Evolutionary conservation across 2,113 vertebrate genomes (phyloP).

Genomic region (Barnardius zonarius): DNA sequence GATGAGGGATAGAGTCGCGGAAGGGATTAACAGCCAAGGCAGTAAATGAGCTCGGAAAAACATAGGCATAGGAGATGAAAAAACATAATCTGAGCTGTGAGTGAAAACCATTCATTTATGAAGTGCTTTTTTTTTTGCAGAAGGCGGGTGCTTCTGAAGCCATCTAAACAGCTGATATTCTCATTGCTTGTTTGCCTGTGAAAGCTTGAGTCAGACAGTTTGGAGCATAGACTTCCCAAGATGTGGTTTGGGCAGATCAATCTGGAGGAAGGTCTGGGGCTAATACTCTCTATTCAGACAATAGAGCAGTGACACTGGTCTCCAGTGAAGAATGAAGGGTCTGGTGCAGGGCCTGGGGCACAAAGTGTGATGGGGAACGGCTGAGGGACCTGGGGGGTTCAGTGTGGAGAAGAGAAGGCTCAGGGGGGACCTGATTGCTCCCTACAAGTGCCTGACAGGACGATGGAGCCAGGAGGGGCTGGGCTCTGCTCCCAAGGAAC

Average conservation of each 20-base stretch:
- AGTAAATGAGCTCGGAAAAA: conserved; percentile 57
- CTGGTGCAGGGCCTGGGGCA: background rate
- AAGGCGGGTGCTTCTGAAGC: background rate
- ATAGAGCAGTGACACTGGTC: background rate
- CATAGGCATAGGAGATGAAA: background rate
- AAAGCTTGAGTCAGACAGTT: background rate
- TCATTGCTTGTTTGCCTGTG: background rate
- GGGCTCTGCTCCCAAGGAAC: no score
- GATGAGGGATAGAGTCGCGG: conserved; percentile 25
- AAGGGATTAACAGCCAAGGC: conserved; percentile 53
- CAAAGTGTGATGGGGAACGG: background rate
- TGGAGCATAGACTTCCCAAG: background rate
- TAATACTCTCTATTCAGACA: background rate
- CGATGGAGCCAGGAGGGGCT: no score
- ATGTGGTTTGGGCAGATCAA: background rate
- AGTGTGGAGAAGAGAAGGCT: background rate
- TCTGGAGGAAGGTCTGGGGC: background rate
- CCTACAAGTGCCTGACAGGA: no score
- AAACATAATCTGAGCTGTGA: background rate
- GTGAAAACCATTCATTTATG: conserved; percentile 30
- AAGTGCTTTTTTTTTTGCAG: background rate
- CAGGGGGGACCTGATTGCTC: no score
- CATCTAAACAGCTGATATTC: background rate
- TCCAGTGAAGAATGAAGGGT: background rate
- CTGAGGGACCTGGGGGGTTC: background rate